Conservation (phyloP, 1,140 invertebrate genomes). For the Elymnias hypermnestra region DNA sequence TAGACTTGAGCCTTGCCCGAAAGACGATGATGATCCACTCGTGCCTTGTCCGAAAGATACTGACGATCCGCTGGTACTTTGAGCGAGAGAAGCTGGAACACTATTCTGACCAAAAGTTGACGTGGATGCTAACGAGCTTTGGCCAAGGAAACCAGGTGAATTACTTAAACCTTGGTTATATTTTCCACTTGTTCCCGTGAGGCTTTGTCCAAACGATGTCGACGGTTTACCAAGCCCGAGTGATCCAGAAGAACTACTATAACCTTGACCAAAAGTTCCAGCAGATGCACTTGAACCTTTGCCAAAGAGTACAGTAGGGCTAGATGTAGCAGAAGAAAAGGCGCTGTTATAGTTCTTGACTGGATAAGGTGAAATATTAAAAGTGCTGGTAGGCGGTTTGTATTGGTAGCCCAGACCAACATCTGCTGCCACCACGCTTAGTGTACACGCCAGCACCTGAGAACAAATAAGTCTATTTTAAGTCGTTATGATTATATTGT, state of each 20-base stretch:
- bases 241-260: not conserved
- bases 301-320: not conserved
- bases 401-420: constrained; percentile 52
- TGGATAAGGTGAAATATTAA: constrained; percentile 43
- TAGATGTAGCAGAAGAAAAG: constrained; percentile 11
- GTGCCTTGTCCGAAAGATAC: not conserved
- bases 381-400: constrained; percentile 43
- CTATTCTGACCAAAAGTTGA: not conserved
- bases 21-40: not conserved
- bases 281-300: not conserved
- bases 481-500: too few species aligned
- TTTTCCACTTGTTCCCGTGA: not conserved
- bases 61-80: too few species aligned
- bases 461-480: constrained; percentile 33
- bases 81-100: too few species aligned
- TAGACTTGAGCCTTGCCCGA: not conserved
- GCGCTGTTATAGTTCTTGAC: constrained; percentile 19
- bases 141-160: not conserved
- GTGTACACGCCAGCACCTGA: constrained; percentile 38
- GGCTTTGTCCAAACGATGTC: not conserved
- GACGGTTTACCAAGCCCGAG: too few species aligned
- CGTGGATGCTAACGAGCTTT: not conserved
- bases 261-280: not conserved
- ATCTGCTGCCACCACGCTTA: constrained; percentile 41
- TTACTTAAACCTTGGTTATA: not conserved